Base-by-base conservation (phyloP, 2,888 invertebrate genomes). In the Macrophya annulata region DNA sequence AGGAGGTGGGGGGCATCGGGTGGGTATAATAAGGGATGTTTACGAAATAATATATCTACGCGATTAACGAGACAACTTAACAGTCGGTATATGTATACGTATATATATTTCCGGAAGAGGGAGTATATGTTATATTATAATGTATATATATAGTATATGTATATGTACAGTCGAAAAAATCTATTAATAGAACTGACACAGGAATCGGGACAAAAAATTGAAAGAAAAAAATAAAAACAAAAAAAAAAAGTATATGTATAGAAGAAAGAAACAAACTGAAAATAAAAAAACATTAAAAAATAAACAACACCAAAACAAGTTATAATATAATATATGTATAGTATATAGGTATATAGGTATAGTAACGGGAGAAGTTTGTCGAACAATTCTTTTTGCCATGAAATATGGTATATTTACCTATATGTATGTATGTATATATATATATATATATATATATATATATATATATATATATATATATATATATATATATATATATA, bases 151-250 rank as follows among this genome's bases (percentile, higher is more conserved):
- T 12, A 15, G 31, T 31, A 31, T 31, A 31, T 31, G 31, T 1
- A 31, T 25, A 62, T 25, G 8, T 15, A 17, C 8, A 1, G 37
- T 45, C 31, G 45, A 68, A 37, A 68, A 45, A n/a, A 83, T 83
- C 83, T 83, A 83, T 51, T 83, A 68, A 83, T 83, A 83, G 8
- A 65, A 81, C 43, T 37, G 48, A 77, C 31, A n/a, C 17, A 55
- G 55, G 55, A 77, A 15, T 25, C 6, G 5, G 12, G 76, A 25
- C 40, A 76, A 17, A 48, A 76, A 25, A 76, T 15, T 31, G 3
- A 31, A 51, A n/a, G 37, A 74, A 48, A 4, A n/a, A n/a, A n/a
- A n/a, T n/a, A n/a, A n/a, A n/a, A n/a, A n/a, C n/a, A n/a, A n/a
- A n/a, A n/a, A n/a, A 21, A 74, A 74, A n/a, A 74, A 71, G 0